Evolutionary conservation across 2,888 invertebrate genomes (phyloP).

Genomic region (Mesochorus sp.): DNA sequence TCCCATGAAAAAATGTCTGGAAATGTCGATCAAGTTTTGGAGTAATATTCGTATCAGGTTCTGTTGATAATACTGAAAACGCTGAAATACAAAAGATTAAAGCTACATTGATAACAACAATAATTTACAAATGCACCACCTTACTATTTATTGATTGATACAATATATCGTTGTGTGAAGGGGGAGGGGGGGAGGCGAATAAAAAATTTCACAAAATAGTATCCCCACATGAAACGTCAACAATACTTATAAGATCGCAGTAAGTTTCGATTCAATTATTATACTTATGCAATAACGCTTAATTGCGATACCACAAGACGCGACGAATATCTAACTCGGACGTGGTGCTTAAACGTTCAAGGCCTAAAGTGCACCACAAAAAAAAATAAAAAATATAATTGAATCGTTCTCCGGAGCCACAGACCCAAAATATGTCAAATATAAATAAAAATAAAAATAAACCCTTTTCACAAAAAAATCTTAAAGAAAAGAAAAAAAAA

Average conservation of each 20-base stretch:
- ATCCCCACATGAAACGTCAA: background rate
- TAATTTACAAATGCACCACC: slow-evolving; percentile 9
- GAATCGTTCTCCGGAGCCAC: too few species aligned
- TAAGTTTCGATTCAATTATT: too few species aligned
- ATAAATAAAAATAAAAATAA: background rate
- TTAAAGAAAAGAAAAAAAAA: too few species aligned
- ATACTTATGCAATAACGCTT: background rate
- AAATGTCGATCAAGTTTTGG: too few species aligned
- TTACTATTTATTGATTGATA: slow-evolving; percentile 38
- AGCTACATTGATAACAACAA: background rate
- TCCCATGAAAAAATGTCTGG: too few species aligned
- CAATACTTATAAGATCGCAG: background rate
- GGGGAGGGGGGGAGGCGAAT: too few species aligned
- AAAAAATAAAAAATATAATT: background rate
- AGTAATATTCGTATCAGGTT: too few species aligned
- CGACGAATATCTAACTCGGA: too few species aligned
- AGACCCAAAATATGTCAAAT: background rate
- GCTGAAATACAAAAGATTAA: background rate
- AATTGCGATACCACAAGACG: background rate
- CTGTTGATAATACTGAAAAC: too few species aligned
- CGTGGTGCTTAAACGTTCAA: too few species aligned
- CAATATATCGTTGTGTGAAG: background rate
- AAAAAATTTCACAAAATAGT: slow-evolving; percentile 35
- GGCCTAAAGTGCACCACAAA: background rate
- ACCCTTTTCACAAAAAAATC: too few species aligned